Percentiles rank a stretch among this genome's conserved stretches.
phyloP scores from a whole-genome alignment of 2,888 invertebrate species.

The Lysandra bellargus region DNA sequence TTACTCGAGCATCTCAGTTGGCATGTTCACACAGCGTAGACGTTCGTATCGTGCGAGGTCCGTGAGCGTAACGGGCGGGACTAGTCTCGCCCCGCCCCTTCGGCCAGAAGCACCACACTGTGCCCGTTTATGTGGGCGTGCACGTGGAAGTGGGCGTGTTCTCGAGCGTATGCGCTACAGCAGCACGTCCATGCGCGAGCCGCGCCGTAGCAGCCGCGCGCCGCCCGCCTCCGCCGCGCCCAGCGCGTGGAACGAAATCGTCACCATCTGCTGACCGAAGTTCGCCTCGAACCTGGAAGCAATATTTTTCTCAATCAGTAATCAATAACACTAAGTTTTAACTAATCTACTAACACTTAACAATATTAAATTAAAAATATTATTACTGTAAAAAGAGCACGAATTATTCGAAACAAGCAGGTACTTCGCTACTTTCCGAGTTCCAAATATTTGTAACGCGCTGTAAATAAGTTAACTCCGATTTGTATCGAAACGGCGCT shows the following conservation, averaged over 20 bases:
- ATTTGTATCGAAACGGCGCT: too few relatives aligned
- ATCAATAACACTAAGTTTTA: too few relatives aligned
- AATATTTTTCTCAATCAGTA: neutral
- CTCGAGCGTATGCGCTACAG: conserved; percentile 47
- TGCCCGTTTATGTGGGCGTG: neutral
- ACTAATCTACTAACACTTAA: too few relatives aligned
- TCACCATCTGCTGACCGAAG: conserved; percentile 89
- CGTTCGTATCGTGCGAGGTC: neutral
- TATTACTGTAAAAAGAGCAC: too few relatives aligned
- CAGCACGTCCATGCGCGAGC: conserved; percentile 71
- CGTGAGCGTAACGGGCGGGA: neutral
- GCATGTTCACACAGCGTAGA: neutral
- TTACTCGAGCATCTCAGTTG: neutral
- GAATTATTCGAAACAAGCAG: neutral
- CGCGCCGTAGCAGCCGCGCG: conserved; percentile 69
- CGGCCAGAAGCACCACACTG: neutral
- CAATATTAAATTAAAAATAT: too few relatives aligned
- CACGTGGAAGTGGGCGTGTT: neutral
- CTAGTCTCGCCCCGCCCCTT: neutral
- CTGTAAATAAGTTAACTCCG: too few relatives aligned
- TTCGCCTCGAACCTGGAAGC: conserved; percentile 88
- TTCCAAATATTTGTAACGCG: too few relatives aligned
- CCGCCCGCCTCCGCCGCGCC: conserved; percentile 45
- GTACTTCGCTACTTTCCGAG: too few relatives aligned
- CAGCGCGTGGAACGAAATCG: conserved; percentile 83